Base-by-base conservation (phyloP, 37 sponge, comb jelly and placozoan species). In the Dysidea cf. avara region DNA sequence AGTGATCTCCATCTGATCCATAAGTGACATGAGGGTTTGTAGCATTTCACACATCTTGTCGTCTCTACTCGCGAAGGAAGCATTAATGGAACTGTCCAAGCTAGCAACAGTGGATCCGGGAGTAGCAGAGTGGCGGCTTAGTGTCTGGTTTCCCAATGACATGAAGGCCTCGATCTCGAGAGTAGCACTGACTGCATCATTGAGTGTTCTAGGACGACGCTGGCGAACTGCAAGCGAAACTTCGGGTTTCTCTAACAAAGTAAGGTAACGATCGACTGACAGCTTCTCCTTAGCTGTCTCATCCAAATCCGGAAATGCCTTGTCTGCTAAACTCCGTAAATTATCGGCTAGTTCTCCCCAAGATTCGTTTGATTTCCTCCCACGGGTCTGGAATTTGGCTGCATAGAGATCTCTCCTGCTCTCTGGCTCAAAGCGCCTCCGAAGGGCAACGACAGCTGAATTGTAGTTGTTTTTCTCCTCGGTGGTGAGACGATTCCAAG, bases 281-380 rank as follows among this genome's bases (percentile, higher is more conserved):
- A 43, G 9, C 9, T 43, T 43, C 46, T 43, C 46, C 46, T 43
- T 43, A 5, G 46, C 46, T 5, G 46, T 17, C 13, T 53, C 71
- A 32, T 51, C 71, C 17, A 53, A 18, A 29, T 53, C 71, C 14
- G 71, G 36, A 29, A 53, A 51, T 3, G 24, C 71, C 39, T 71
- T 68, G 6, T 68, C 68, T 2, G 51, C 52, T 5, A 68, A 40
- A 1, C 29, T 46, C 52, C 29, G 37, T 24, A 63, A 34, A n/a
- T 32, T 3, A n/a, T 63, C 64, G n/a, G 36, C 64, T 30, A 63
- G 29, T 2, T 32, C 34, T 13, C n/a, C 64, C 64, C 64, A 63
- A 13, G 34, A 32, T 33, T 67, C 68, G 14, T 63, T 35, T 30
- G 4, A 38, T 18, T 33, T 30, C 61, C 29, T 39, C 53, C 35